phyloP scores from a whole-genome alignment of 2,797 vertebrate species.

The Anomalospiza imberbis region DNA sequence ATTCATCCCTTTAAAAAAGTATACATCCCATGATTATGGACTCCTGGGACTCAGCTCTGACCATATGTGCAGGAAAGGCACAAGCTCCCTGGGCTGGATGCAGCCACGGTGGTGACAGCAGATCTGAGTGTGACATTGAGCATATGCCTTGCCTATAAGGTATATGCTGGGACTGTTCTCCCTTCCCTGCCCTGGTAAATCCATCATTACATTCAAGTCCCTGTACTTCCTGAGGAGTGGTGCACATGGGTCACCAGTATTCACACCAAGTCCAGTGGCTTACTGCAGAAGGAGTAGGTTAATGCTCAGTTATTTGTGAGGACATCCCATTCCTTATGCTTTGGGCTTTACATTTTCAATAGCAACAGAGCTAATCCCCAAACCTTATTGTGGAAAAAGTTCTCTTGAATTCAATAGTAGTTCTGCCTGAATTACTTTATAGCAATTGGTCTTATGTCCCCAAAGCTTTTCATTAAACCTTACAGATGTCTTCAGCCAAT shows the following conservation, averaged over 20 bases:
- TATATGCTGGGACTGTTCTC: not conserved
- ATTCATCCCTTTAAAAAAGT: not conserved
- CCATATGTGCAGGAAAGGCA: slow-evolving; percentile 25
- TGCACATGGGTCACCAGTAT: not conserved
- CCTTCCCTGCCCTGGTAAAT: not conserved
- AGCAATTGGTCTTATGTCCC: not conserved
- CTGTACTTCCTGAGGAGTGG: not conserved
- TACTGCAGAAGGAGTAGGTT: not conserved
- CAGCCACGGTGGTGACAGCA: slow-evolving; percentile 7
- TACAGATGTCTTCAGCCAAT: not conserved
- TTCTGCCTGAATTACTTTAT: not conserved
- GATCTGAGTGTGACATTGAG: slow-evolving; percentile 19
- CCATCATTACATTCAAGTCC: not conserved
- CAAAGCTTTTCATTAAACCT: not conserved
- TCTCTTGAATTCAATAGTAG: not conserved
- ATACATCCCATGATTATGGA: not conserved
- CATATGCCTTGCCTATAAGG: not conserved
- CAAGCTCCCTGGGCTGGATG: not conserved
- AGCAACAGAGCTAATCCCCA: not conserved
- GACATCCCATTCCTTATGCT: not conserved
- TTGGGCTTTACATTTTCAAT: not conserved
- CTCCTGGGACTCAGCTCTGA: not conserved
- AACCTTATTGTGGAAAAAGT: not conserved
- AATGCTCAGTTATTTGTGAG: not conserved
- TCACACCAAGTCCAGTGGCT: not conserved